A percentile compares a stretch with the other conserved stretches of the same genome.
Evolutionary conservation across 1,140 invertebrate genomes (phyloP).

Genomic region (Oryzaephilus surinamensis): DNA sequence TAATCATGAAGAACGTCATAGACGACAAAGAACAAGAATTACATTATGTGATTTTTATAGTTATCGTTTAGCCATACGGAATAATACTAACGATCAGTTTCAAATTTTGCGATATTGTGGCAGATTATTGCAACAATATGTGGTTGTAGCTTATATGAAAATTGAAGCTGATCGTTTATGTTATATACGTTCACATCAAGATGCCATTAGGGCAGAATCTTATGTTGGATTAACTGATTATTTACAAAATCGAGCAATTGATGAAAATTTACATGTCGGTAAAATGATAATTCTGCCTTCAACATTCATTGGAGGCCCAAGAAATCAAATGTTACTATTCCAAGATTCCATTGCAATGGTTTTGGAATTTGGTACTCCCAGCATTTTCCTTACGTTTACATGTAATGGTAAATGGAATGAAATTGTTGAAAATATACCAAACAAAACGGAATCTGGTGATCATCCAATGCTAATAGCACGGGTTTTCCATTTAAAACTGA

Average conservation of each 20-base stretch:
- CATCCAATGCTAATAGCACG: neutral
- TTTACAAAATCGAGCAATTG: neutral
- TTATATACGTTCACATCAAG: neutral
- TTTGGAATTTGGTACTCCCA: neutral
- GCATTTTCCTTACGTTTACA: no score
- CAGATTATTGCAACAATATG: neutral
- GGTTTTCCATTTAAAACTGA: neutral
- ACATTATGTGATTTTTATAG: neutral
- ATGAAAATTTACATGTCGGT: neutral
- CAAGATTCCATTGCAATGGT: neutral
- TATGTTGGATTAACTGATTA: constrained; percentile 1
- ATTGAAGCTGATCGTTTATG: constrained; percentile 1
- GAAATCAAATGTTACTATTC: neutral
- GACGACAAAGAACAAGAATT: neutral
- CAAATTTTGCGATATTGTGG: constrained; percentile 1
- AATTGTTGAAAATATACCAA: neutral
- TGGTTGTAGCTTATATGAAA: neutral
- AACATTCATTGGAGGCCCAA: neutral
- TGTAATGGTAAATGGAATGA: no score
- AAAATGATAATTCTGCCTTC: neutral
- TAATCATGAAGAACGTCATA: no score
- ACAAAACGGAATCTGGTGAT: neutral
- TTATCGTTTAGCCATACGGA: neutral
- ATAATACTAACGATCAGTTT: neutral
- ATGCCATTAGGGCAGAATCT: neutral